Conservation (phyloP, 2,113 vertebrate genomes). For the Leucopsar rothschildi region DNA sequence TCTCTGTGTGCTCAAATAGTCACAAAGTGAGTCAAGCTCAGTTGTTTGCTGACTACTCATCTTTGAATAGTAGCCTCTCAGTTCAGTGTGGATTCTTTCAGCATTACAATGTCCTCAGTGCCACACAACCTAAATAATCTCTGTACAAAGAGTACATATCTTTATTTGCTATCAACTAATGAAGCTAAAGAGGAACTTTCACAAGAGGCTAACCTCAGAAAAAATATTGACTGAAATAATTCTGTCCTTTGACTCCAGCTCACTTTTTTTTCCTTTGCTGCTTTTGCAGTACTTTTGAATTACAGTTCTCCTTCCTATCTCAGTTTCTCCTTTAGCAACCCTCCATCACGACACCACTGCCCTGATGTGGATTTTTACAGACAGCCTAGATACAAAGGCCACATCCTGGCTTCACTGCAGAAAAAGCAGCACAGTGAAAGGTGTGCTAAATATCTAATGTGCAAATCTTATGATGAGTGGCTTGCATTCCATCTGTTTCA, state of each 20-base stretch:
- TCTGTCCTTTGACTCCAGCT: neutral
- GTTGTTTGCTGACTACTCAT: slow-evolving; percentile 41
- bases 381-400: neutral
- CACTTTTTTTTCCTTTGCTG: neutral
- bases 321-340: neutral
- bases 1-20: slow-evolving; percentile 39
- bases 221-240: slow-evolving; percentile 19
- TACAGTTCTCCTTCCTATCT: neutral
- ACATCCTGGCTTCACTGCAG: neutral
- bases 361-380: neutral
- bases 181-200: neutral
- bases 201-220: neutral
- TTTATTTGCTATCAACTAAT: slow-evolving; percentile 28
- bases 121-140: neutral
- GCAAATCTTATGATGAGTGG: neutral
- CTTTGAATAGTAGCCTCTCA: slow-evolving; percentile 10
- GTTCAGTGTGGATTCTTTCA: slow-evolving; percentile 6
- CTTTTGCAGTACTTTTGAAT: neutral
- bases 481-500: neutral
- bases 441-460: neutral
- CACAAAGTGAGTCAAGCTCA: neutral
- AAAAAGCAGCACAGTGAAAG: neutral
- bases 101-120: neutral
- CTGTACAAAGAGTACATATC: neutral
- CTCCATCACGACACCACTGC: neutral